These are phyloP conservation scores for Corythornis vintsioides DNA, from an alignment of 2,113 vertebrate genomes.

Conservation along the genomic window DNA sequence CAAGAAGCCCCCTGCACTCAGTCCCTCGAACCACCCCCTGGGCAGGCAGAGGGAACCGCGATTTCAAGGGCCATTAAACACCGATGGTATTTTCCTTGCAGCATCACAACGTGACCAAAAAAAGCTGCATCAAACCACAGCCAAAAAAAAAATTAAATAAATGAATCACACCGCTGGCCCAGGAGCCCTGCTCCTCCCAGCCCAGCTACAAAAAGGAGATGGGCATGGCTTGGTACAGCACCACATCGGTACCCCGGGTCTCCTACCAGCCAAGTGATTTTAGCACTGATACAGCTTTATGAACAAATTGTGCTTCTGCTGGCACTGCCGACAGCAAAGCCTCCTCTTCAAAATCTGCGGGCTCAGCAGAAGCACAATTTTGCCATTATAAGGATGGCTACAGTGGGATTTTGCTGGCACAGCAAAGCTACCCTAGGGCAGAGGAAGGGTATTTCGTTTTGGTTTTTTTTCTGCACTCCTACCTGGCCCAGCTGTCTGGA, in stretches of 20 bases:
- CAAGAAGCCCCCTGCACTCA: neutral
- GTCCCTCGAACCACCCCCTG: constrained; percentile 23
- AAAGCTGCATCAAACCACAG: accelerated
- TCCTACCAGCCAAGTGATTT: neutral
- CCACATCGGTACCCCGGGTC: accelerated
- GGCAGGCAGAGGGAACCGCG: neutral
- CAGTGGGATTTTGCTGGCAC: constrained; percentile 45
- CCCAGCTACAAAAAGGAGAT: accelerated
- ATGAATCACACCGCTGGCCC: accelerated
- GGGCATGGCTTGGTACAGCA: neutral
- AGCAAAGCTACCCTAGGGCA: neutral
- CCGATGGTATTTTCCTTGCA: constrained; percentile 12
- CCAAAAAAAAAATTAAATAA: neutral
- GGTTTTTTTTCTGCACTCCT: neutral
- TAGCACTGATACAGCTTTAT: neutral
- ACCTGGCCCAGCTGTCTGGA: constrained; percentile 3
- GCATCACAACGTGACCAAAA: neutral
- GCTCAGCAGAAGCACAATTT: constrained; percentile 59
- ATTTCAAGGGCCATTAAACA: constrained; percentile 61
- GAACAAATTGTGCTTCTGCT: constrained; percentile 22
- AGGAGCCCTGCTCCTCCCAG: accelerated
- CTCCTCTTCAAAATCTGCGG: constrained; percentile 31
- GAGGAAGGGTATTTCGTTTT: neutral
- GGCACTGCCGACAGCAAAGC: constrained; percentile 5
- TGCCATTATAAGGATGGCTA: constrained; percentile 51